Conservation (phyloP, 2,113 vertebrate species). For the Noturus placidus region DNA sequence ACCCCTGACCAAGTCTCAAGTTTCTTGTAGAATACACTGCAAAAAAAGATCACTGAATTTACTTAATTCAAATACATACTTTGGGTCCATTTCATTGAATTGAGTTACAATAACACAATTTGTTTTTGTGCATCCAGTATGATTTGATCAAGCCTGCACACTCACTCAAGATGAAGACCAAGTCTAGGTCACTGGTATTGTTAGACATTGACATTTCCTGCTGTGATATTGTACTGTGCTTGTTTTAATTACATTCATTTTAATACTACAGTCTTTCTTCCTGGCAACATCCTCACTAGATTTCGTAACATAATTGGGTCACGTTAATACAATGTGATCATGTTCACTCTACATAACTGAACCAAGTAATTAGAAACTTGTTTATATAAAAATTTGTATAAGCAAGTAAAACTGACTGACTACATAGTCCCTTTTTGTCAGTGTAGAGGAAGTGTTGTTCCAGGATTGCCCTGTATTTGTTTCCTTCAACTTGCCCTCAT, state of each 20-base stretch:
- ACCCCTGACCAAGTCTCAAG: not conserved
- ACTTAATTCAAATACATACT: not conserved
- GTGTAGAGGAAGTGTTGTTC: not conserved
- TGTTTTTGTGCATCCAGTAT: not conserved
- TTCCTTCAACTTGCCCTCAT: not conserved
- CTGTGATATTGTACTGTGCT: not conserved
- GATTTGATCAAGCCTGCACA: not conserved
- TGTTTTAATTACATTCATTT: not conserved
- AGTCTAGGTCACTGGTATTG: not conserved
- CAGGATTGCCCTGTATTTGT: not conserved
- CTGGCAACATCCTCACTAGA: not conserved
- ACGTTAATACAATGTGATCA: not conserved
- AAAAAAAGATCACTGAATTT: not conserved
- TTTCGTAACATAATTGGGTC: not conserved
- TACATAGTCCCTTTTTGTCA: not conserved
- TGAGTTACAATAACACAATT: not conserved
- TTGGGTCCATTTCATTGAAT: not conserved
- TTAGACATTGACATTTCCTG: not conserved
- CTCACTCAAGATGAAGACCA: not conserved
- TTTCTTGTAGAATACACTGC: not conserved
- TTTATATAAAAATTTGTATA: not conserved
- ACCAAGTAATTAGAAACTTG: not conserved
- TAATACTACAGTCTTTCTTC: not conserved
- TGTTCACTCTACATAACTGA: not conserved
- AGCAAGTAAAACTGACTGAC: not conserved